Evolutionary conservation across 1,140 invertebrate species (phyloP).

Genomic region (Drosophila busckii): DNA sequence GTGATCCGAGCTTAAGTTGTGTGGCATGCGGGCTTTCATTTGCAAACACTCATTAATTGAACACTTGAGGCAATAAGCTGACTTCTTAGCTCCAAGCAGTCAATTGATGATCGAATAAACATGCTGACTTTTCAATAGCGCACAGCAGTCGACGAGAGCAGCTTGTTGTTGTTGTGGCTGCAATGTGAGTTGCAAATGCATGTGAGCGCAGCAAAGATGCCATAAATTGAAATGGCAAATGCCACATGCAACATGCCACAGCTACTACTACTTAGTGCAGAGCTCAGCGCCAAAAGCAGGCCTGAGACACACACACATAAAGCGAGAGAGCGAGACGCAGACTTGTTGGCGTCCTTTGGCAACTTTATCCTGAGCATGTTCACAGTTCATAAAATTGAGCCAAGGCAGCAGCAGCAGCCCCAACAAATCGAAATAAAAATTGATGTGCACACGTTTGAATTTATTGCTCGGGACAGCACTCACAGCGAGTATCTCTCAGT

Average conservation of each 20-base stretch:
- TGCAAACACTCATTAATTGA: too few relatives aligned
- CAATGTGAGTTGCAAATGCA: too few relatives aligned
- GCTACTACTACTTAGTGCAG: too few relatives aligned
- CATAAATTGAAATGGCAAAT: constrained; percentile 62
- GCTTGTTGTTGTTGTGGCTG: too few relatives aligned
- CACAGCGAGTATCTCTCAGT: constrained; percentile 1
- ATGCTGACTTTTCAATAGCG: too few relatives aligned
- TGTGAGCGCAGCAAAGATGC: too few relatives aligned
- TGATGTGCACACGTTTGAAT: constrained; percentile 74
- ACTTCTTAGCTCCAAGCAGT: too few relatives aligned
- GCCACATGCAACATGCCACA: constrained; percentile 22
- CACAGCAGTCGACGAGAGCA: too few relatives aligned
- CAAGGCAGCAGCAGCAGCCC: constrained; percentile 29
- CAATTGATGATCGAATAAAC: too few relatives aligned
- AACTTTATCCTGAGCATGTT: constrained; percentile 61
- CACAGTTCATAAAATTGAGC: constrained; percentile 68
- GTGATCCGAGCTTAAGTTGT: too few relatives aligned
- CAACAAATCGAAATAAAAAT: constrained; percentile 72
- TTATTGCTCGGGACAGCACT: constrained; percentile 47
- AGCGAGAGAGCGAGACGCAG: constrained; percentile 9
- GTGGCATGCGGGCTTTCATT: too few relatives aligned
- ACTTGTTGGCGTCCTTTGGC: constrained; percentile 49
- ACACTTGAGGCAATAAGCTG: too few relatives aligned
- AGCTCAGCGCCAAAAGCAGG: neutral
- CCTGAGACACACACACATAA: constrained; percentile 17